phyloP scores from a whole-genome alignment of 2,113 vertebrate genomes.

The Candoia aspera region DNA sequence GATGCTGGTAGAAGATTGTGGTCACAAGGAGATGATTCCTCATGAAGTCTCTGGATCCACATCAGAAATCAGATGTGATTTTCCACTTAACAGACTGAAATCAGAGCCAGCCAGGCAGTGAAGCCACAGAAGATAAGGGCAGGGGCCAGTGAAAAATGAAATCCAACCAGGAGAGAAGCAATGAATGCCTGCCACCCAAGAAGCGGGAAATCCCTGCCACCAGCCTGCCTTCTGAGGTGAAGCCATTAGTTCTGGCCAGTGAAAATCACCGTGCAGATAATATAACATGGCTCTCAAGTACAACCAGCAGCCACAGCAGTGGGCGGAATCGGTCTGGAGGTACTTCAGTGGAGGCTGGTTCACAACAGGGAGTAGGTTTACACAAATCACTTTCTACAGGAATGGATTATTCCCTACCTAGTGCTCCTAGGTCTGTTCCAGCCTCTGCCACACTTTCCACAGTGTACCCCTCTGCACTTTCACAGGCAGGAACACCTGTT shows the following conservation, averaged over 20 bases:
- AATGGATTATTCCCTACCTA: slow-evolving; percentile 79
- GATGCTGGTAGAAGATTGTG: slow-evolving; percentile 75
- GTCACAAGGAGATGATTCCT: slow-evolving; percentile 96
- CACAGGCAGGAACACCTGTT: slow-evolving; percentile 85
- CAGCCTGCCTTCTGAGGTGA: slow-evolving; percentile 86
- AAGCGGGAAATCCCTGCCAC: slow-evolving; percentile 93
- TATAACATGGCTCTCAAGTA: slow-evolving; percentile 87
- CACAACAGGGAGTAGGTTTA: slow-evolving; percentile 79
- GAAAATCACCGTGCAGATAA: slow-evolving; percentile 89
- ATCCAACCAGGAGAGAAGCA: slow-evolving; percentile 98
- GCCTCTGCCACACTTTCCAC: slow-evolving; percentile 83
- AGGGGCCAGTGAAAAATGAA: slow-evolving; percentile 89
- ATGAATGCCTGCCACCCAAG: slow-evolving; percentile 98
- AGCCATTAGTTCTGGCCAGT: slow-evolving; percentile 77
- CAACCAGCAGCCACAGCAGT: slow-evolving; percentile 75
- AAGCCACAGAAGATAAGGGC: slow-evolving; percentile 79
- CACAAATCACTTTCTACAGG: slow-evolving; percentile 83
- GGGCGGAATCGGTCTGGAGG: slow-evolving; percentile 69
- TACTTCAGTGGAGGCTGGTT: slow-evolving; percentile 70
- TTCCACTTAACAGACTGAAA: slow-evolving; percentile 84
- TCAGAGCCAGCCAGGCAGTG: slow-evolving; percentile 80
- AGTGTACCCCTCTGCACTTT: slow-evolving; percentile 82
- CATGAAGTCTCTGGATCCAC: slow-evolving; percentile 92
- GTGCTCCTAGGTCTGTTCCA: slow-evolving; percentile 79
- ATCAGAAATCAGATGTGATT: slow-evolving; percentile 90